A percentile compares a stretch with the other conserved stretches of the same genome.
These are phyloP conservation scores for Ophioderma brevispina DNA, from an alignment of 35 echinoderm and acorn worm species.

Conservation along the genomic window DNA sequence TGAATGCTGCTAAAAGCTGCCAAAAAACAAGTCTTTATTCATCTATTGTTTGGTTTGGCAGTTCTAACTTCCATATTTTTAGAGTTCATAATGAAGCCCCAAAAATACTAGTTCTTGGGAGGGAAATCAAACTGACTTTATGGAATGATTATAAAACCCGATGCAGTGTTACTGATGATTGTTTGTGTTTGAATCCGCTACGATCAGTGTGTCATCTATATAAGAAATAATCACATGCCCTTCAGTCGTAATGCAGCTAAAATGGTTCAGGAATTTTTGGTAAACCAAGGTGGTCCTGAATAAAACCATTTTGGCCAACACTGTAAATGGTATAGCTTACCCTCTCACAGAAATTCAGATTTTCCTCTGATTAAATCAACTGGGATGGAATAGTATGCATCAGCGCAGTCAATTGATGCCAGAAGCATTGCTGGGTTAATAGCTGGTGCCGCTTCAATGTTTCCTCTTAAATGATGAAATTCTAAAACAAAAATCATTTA, in stretches of 20 bases:
- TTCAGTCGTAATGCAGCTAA: neutral
- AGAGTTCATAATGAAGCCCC: constrained; percentile 27
- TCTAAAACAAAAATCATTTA: constrained; percentile 68
- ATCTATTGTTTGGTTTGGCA: constrained; percentile 53
- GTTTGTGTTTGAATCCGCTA: neutral
- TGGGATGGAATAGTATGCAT: constrained; percentile 78
- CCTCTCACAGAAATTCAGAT: constrained; percentile 51
- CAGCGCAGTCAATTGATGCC: constrained; percentile 40
- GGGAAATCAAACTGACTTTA: constrained; percentile 48
- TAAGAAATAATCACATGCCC: constrained; percentile 4
- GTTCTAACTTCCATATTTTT: too few species aligned
- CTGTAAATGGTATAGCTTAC: constrained; percentile 59
- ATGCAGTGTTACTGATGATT: neutral
- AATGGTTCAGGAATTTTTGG: constrained; percentile 72
- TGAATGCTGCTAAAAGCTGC: constrained; percentile 16
- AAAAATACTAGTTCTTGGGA: constrained; percentile 36
- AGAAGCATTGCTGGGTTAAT: neutral
- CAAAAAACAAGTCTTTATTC: constrained; percentile 2
- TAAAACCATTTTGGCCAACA: constrained; percentile 60
- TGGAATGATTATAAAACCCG: constrained; percentile 43
- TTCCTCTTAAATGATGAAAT: constrained; percentile 87
- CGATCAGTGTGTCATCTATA: constrained; percentile 35
- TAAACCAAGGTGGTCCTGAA: constrained; percentile 56
- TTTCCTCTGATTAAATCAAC: constrained; percentile 55
- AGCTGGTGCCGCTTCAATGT: neutral